These are phyloP conservation scores for Orgyia antiqua DNA, from an alignment of 2,888 invertebrate genomes.

Conservation along the genomic window DNA sequence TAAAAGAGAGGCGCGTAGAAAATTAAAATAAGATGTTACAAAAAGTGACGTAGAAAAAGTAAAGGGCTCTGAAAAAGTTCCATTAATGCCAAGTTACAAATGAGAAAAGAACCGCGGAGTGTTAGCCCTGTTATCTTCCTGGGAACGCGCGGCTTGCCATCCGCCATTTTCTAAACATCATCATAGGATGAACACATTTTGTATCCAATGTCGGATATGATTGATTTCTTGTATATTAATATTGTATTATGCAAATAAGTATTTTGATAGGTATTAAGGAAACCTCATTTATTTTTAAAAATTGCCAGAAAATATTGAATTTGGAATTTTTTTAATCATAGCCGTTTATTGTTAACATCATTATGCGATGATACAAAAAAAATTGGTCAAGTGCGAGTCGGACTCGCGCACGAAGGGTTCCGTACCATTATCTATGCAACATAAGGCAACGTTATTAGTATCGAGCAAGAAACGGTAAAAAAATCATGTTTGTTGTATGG, in stretches of 20 bases:
- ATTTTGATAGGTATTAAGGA: slow-evolving; percentile 1
- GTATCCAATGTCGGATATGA: slow-evolving; percentile 20
- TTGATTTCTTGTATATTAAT: slow-evolving; percentile 27
- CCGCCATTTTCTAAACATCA: slow-evolving; percentile 25
- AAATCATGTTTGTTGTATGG: too few species aligned
- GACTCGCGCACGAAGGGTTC: too few species aligned
- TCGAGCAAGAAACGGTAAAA: too few species aligned
- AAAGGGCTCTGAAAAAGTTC: slow-evolving; percentile 57
- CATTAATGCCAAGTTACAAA: slow-evolving; percentile 66
- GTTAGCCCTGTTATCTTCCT: slow-evolving; percentile 53
- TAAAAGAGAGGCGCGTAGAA: slow-evolving; percentile 35
- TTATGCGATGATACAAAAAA: too few species aligned
- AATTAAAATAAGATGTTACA: slow-evolving; percentile 58
- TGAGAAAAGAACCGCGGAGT: slow-evolving; percentile 47
- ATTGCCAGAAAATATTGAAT: too few species aligned
- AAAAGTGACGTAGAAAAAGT: slow-evolving; percentile 62
- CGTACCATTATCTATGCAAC: too few species aligned
- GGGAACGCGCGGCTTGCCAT: slow-evolving; percentile 34
- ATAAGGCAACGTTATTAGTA: too few species aligned
- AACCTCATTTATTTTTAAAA: too few species aligned
- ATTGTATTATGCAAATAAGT: slow-evolving; percentile 6
- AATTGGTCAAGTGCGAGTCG: too few species aligned
- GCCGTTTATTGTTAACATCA: too few species aligned
- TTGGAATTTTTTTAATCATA: too few species aligned
- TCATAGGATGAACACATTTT: slow-evolving; percentile 17